Base-by-base conservation (phyloP, 1,140 invertebrate species). In the Bombus fervidus region DNA sequence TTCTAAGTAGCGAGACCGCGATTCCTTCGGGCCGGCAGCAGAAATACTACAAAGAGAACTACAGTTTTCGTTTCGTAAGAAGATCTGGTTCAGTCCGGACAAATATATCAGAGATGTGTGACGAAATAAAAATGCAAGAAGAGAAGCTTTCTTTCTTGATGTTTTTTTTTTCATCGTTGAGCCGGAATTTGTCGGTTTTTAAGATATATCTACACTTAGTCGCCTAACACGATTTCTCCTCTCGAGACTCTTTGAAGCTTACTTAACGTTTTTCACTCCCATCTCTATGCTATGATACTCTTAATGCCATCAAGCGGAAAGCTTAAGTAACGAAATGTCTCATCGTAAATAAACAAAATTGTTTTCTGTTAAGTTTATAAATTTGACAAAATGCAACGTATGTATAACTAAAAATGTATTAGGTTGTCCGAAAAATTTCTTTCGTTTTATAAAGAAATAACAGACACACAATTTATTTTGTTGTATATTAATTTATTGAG, bases 21-120 rank as follows among this genome's bases (percentile, higher is more conserved):
- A 86, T 82, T 76, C 43, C 66, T 74, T 72, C 74, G n/a, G 53
- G 74, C 66, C 41, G 41, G n/a, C 39, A 83, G 53, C 71, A 37
- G 25, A 74, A 59, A 77, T 78, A 43, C 57, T 83, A 68, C 82
- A 90, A 89, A 82, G 62, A 85, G 69, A 71, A 53, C 69, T 39
- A 83, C 83, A 89, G 81, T 89, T 89, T 68, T 59, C 71, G 15
- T 37, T 68, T 64, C 31, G 74, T 47, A 37, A 75, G 43, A 62
- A 62, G 79, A 89, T 89, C 71, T 89, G 75, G 71, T 87, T 89
- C 79, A 66, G 64, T 59, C 71, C 64, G 41, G 62, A 57, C 83
- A 79, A 89, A 89, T 89, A 75, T 89, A 86, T 86, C 77, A 82
- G 75, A 72, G 87, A 89, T 79, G 69, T 81, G 77, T 88, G 88